Conservation (phyloP, 2,888 invertebrate species). For the Thumatha senex region DNA sequence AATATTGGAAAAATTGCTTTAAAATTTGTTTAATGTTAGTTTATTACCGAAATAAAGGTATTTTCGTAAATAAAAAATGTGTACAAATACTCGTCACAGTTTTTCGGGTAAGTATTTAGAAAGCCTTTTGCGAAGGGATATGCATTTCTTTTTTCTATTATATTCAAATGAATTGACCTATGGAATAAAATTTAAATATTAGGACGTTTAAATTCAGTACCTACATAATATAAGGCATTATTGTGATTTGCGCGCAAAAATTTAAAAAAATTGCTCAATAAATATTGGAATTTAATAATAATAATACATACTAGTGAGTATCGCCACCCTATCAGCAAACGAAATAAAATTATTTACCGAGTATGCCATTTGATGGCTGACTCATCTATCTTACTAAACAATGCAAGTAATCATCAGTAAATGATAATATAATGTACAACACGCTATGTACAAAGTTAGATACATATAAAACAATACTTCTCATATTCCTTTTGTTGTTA, state of each 20-base stretch:
- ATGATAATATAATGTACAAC: constrained; percentile 22
- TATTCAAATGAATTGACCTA: no score
- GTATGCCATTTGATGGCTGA: constrained; percentile 24
- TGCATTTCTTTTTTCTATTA: no score
- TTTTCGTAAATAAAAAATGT: no score
- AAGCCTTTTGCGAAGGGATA: no score
- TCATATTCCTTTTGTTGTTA: neutral
- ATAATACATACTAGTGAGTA: constrained; percentile 42
- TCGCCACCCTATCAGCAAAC: constrained; percentile 30
- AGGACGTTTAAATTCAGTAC: no score
- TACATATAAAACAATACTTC: constrained; percentile 12
- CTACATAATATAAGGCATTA: neutral
- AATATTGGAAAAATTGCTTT: no score
- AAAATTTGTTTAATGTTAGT: no score
- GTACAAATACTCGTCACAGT: no score
- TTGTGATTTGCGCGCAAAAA: constrained; percentile 9
- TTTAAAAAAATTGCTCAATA: constrained; percentile 29
- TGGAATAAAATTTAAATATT: no score
- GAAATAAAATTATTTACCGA: constrained; percentile 17
- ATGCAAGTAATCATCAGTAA: no score
- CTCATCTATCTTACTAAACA: constrained; percentile 3
- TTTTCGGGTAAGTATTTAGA: no score
- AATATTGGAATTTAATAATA: constrained; percentile 18
- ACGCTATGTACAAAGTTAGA: constrained; percentile 25
- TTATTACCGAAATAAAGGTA: no score